Evolutionary conservation across 2,797 vertebrate genomes (phyloP), one percentile per base, ranked within the genome.

Genomic region (Ibycter americanus): DNA sequence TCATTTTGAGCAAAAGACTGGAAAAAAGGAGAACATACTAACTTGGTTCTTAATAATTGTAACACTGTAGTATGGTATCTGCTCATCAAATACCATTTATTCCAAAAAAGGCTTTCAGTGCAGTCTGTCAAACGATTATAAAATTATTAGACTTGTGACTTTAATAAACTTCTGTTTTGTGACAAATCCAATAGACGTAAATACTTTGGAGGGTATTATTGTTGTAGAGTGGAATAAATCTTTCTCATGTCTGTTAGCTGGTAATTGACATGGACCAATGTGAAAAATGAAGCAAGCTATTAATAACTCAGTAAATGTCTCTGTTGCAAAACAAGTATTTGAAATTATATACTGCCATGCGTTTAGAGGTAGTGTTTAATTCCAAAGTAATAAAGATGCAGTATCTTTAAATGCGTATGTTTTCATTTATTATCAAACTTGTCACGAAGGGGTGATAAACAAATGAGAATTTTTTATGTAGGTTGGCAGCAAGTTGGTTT

Each of bases 211-310:
- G 40, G 49, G 9, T 42, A 23, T 79, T 47, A 23, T 38, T 87
- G 68, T 32, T 63, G 25, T 65, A 62, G 38, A 68, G 23, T 40
- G 15, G 32, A 71, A 29, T 56, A 90, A 78, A 71, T 74, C 55
- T 70, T 81, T 87, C 54, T 61, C 68, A 10, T 72, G n/a, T 72
- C 54, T 66, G 16, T 62, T 73, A n/a, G 16, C 62, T 73, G 40
- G 31, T 85, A 87, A 63, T 58, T 90, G 78, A 40, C 36, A 38
- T 9, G 51, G 67, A 65, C 51, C 63, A 55, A 15, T 51, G 56
- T 83, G 66, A 71, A 90, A 92, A 94, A 71, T 83, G 72, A 87
- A 77, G 63, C 89, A 76, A 78, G 70, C 63, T 92, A 46, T 65
- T 96, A 74, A 56, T 73, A 92, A 85, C n/a, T 70, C 34, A 32